phyloP scores from a whole-genome alignment of 1,140 invertebrate genomes.

The Radopholus similis region DNA sequence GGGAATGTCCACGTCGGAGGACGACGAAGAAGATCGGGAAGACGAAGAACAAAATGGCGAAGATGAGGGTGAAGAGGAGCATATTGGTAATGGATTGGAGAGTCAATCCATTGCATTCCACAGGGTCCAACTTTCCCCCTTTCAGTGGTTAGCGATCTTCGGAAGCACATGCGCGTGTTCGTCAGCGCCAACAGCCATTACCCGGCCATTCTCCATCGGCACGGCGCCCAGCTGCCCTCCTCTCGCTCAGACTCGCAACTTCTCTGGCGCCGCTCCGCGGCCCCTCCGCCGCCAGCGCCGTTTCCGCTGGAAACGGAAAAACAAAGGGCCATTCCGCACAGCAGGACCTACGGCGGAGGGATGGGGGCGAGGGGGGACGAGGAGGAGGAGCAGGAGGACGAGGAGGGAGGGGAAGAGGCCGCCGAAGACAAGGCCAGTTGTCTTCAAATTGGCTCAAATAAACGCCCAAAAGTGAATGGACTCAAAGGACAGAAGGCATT shows the following conservation, averaged over 20 bases:
- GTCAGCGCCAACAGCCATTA: neutral
- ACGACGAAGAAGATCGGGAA: slow-evolving; percentile 6
- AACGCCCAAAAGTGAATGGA: no score
- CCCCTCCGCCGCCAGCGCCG: neutral
- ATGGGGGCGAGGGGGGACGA: neutral
- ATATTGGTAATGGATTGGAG: neutral
- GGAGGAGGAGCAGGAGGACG: neutral
- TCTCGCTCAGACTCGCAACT: neutral
- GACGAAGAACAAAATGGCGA: neutral
- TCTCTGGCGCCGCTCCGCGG: neutral
- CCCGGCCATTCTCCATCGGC: neutral
- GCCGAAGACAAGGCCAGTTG: neutral
- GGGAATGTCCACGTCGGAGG: slow-evolving; percentile 13
- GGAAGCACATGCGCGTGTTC: slow-evolving; percentile 6
- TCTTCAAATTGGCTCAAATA: neutral
- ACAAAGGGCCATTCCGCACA: neutral
- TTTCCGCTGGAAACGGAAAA: neutral
- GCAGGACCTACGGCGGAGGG: neutral
- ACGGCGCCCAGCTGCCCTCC: neutral
- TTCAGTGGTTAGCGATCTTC: neutral
- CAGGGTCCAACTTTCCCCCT: no score
- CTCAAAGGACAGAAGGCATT: no score
- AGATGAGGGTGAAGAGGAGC: neutral
- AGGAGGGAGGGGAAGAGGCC: neutral
- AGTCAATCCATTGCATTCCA: neutral